Conservation (phyloP, 2,888 invertebrate species). For the Hydroisotoma schaefferi region DNA sequence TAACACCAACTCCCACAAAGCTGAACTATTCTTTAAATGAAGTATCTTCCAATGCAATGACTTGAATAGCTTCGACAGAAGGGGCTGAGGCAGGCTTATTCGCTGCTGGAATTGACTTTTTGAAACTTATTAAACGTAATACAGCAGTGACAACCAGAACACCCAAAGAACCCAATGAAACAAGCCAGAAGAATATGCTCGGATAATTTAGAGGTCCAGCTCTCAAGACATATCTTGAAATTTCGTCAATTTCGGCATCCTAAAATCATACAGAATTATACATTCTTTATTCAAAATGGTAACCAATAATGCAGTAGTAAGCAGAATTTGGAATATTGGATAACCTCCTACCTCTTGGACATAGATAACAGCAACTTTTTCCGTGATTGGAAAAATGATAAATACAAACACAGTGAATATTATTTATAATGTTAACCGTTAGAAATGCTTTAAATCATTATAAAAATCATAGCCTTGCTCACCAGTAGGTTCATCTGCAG, state of each 20-base stretch:
- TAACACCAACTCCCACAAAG: neutral
- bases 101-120: neutral
- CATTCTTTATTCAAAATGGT: too few species aligned
- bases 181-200: slow-evolving; percentile 32
- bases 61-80: slow-evolving; percentile 7
- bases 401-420: too few species aligned
- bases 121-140: slow-evolving; percentile 12
- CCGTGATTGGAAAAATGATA: too few species aligned
- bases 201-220: slow-evolving; percentile 32
- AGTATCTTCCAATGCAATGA: slow-evolving; percentile 12
- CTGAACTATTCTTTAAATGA: slow-evolving; percentile 6
- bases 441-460: too few species aligned
- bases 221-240: slow-evolving; percentile 25
- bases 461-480: too few species aligned
- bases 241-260: slow-evolving; percentile 35
- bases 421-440: too few species aligned
- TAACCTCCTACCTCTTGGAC: slow-evolving; percentile 35
- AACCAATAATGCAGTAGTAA: neutral
- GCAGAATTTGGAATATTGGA: neutral
- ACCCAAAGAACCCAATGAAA: slow-evolving; percentile 24
- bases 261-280: neutral
- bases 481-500: slow-evolving; percentile 17
- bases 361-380: slow-evolving; percentile 26
- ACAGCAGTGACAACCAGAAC: slow-evolving; percentile 15
- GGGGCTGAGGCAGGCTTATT: slow-evolving; percentile 6